Evolutionary conservation across 1,140 invertebrate genomes (phyloP), one percentile per base, ranked within the genome.

Genomic region (Penaeus chinensis): DNA sequence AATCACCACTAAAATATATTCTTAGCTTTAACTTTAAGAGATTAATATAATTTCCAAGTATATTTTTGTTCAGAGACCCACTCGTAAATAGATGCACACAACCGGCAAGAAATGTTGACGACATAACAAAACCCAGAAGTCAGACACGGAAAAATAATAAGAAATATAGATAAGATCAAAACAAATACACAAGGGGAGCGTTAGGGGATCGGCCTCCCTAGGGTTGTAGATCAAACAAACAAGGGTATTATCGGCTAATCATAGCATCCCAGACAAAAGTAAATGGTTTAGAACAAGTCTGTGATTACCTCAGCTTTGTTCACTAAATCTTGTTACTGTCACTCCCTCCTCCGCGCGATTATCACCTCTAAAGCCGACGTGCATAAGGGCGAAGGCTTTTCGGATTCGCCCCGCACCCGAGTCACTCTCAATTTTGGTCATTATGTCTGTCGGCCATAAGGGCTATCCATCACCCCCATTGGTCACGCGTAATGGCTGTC

Each of bases 261-360:
- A 27, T 37, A 74, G 71, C 42, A 27, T 74, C 71, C 71, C 20
- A 74, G 71, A 74, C 71, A 74, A 74, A 37, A 74, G 71, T 74
- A 74, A 74, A 74, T 74, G 71, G 71, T 74, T 74, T 74, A 74
- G 71, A 74, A 74, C 71, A 74, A 74, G 71, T 74, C 71, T 74
- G 71, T 74, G 71, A 74, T 74, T 74, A 74, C 27, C 71, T 74
- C 71, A 74, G 71, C 71, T 74, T 74, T 74, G 71, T 74, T 37
- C 71, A 74, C n/a, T 74, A 74, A 74, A 74, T 74, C 71, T 74
- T 74, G 71, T 74, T 74, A 74, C 71, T 74, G 71, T 74, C 71
- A 32, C 71, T 32, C 71, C n/a, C 27, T 27, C 27, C 16, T 7
- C 27, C 71, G 20, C 24, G 71, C 27, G 24, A 74, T 74, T 74